Percentiles rank a stretch among this genome's conserved stretches.
These are phyloP conservation scores for Elmis aenea DNA, from an alignment of 2,888 invertebrate genomes.

Conservation along the genomic window DNA sequence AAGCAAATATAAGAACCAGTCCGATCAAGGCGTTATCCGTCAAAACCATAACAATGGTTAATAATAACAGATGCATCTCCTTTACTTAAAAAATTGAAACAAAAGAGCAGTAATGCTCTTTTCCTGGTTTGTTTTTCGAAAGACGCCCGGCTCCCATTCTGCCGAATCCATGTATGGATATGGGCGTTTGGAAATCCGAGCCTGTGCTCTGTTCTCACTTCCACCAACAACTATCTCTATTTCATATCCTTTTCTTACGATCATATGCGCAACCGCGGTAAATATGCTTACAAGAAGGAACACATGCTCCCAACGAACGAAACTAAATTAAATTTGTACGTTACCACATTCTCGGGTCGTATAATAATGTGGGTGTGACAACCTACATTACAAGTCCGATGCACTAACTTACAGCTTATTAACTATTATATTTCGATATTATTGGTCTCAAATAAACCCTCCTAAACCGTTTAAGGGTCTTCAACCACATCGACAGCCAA, in stretches of 20 bases:
- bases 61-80: too few species aligned
- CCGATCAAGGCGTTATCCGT: too few species aligned
- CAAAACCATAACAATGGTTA: too few species aligned
- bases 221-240: conserved; percentile 29
- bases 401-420: too few species aligned
- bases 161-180: conserved; percentile 70
- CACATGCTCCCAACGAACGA: conserved; percentile 6
- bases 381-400: conserved; percentile 1
- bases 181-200: conserved; percentile 63
- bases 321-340: conserved; percentile 10
- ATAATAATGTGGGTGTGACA: conserved; percentile 1
- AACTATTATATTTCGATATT: too few species aligned
- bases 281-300: conserved; percentile 13
- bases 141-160: conserved; percentile 47
- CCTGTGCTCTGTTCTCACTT: conserved; percentile 37
- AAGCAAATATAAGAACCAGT: too few species aligned
- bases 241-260: conserved; percentile 28
- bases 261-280: conserved; percentile 15
- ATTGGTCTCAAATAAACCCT: too few species aligned
- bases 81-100: too few species aligned
- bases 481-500: too few species aligned
- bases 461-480: too few species aligned
- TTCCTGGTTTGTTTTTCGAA: conserved; percentile 16
- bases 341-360: conserved; percentile 3
- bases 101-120: too few species aligned